Evolutionary conservation across 2,113 vertebrate species (phyloP), one percentile per base, ranked within the genome.

Genomic region (Pungitius pungitius): DNA sequence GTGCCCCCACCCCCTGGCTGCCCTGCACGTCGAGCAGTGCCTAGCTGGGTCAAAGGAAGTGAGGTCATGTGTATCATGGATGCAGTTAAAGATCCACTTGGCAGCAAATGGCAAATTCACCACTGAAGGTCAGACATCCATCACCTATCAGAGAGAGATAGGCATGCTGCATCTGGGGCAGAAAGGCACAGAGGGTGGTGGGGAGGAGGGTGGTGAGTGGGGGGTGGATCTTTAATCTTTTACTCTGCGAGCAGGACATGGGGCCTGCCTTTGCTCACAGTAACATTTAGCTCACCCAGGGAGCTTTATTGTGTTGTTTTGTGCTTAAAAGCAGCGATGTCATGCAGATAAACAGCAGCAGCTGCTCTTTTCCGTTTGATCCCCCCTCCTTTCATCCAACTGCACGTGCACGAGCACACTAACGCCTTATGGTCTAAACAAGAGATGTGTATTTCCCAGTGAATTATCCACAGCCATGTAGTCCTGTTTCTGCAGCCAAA

Each of bases 31-130:
- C 1, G 59, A 81, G 73, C 66, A 69, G 62, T 3, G 40, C 82
- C 86, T 88, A 67, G 69, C 83, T 72, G 85, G 84, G 87, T 90
- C 85, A 86, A 52, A 78, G 84, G 86, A 87, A 87, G 89, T 81
- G 88, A 89, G 87, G 90, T 92, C 91, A 89, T 56, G 80, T 90
- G 90, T 87, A 78, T 91, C 90, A 83, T 65, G 81, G 73, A 80
- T 59, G 84, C 87, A 70, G 83, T 90, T 91, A 91, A 88, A 88
- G 79, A 90, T 74, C 79, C 76, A 82, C 83, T 91, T 88, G 89
- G 83, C 88, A 87, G 85, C 79, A 76, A 90, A 81, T 75, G 55
- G 82, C 77, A 73, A 66, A 89, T 85, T 87, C 80, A 47, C 68
- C 69, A 81, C 75, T 75, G 86, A 92, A 90, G 89, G 87, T 90